Base-by-base conservation (phyloP, 2,113 vertebrate species). In the Trochalopteron elliotii region DNA sequence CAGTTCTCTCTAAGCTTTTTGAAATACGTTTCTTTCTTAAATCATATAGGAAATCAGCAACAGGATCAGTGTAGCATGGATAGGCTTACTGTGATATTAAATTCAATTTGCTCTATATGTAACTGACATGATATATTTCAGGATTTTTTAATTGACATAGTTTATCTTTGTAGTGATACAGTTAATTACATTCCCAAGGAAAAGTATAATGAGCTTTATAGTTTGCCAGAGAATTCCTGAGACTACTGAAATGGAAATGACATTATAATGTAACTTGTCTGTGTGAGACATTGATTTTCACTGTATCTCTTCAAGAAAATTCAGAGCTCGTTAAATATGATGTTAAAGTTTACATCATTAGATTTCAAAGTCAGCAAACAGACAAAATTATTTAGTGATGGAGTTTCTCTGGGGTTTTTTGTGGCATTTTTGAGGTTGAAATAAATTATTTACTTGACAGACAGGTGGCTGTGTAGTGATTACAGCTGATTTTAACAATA, bases 401-500 rank as follows among this genome's bases (percentile, higher is more conserved):
- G 72, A 52, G 27, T 77, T 90, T 86, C 18, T 90, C 31, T 60
- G 61, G 14, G 22, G 13, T 19, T 20, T 61, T 77, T n/a, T 35
- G 45, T 14, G 9, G 42, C 30, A 12, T 72, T 97, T 82, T 91
- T 18, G 44, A 49, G 65, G 76, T 40, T 18, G 45, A 83, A 92
- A 57, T 72, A 22, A 63, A 70, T 90, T 88, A 68, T 92, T 96
- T 96, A 72, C 28, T 65, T 95, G 74, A 86, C 57, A 82, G 93
- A 87, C 93, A 97, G n/a, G 79, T 92, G 75, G 59, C 70, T 96
- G 33, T 72, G 65, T 53, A 90, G 69, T 90, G 42, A 56, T 89
- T 93, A 63, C 21, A 18, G 47, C 8, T 94, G 90, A 97, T 87
- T 90, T 89, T 97, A 96, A 92, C 78, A 93, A 18, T 68, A 88